A percentile compares a stretch with the other conserved stretches of the same genome.
These are phyloP conservation scores for Chrysolina haemoptera DNA, from an alignment of 2,888 invertebrate genomes.

Conservation along the genomic window DNA sequence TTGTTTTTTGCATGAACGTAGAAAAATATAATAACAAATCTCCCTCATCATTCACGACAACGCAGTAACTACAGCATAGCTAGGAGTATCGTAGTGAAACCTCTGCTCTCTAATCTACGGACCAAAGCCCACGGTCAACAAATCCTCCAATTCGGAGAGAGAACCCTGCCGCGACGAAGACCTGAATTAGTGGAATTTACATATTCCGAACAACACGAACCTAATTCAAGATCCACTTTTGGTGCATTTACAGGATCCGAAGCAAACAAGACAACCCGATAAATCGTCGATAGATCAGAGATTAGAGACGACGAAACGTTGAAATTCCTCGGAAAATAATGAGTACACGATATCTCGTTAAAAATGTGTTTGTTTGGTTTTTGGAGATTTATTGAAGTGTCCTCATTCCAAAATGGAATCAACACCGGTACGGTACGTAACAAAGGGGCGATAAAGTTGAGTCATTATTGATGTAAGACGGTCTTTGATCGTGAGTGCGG, in stretches of 20 bases:
- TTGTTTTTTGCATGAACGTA: too few relatives aligned
- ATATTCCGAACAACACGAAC: conserved; percentile 14
- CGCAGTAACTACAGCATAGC: neutral
- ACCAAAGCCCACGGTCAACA: conserved; percentile 8
- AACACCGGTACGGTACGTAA: conserved; percentile 15
- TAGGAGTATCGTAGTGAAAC: neutral
- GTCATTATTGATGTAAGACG: neutral
- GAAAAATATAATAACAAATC: too few relatives aligned
- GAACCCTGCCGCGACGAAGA: conserved; percentile 6
- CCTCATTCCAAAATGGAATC: neutral
- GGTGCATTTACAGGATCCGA: conserved; percentile 1
- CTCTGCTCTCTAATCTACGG: conserved; percentile 1
- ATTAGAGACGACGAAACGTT: conserved; percentile 43
- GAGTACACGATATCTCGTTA: conserved; percentile 48
- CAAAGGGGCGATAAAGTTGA: conserved; percentile 1
- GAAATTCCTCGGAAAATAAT: conserved; percentile 47
- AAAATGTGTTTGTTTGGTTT: conserved; percentile 25
- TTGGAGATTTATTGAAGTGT: conserved; percentile 11
- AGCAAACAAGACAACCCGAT: conserved; percentile 8
- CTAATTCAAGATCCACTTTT: conserved; percentile 18
- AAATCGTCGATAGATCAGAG: conserved; percentile 36
- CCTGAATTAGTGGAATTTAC: conserved; percentile 27
- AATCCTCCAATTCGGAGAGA: conserved; percentile 24
- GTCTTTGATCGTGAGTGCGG: neutral
- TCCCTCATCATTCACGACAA: neutral